phyloP scores from a whole-genome alignment of 2,113 vertebrate genomes.

The Rhea pennata region DNA sequence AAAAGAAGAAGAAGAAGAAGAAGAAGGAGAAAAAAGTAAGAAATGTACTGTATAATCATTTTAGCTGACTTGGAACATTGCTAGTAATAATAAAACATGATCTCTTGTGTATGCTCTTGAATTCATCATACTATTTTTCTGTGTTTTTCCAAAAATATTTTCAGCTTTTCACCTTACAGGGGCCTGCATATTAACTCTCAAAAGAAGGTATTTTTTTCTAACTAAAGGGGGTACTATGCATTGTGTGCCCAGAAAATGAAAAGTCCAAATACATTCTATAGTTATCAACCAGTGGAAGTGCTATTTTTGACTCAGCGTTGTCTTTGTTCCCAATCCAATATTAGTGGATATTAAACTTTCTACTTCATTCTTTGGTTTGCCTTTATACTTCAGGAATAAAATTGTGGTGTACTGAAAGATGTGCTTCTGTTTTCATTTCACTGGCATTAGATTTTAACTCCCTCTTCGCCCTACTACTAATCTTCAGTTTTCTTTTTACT shows the following conservation, averaged over 20 bases:
- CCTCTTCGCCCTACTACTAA: not conserved
- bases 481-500: not conserved
- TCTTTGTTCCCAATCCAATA: not conserved
- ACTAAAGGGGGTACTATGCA: not conserved
- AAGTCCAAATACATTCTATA: not conserved
- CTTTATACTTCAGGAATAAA: not conserved
- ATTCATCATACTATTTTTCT: not conserved
- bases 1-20: too few relatives aligned
- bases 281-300: not conserved
- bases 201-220: not conserved
- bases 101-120: not conserved
- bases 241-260: not conserved
- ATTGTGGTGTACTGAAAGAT: not conserved
- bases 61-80: not conserved
- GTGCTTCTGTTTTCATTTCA: not conserved
- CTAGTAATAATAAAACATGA: not conserved
- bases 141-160: not conserved
- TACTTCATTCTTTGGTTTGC: not conserved
- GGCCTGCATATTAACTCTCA: not conserved
- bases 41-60: not conserved
- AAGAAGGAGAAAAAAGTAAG: not conserved
- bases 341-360: not conserved
- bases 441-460: not conserved
- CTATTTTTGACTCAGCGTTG: not conserved
- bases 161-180: not conserved